These are phyloP conservation scores for Pungitius pungitius DNA, from an alignment of 2,113 vertebrate genomes.

Conservation along the genomic window DNA sequence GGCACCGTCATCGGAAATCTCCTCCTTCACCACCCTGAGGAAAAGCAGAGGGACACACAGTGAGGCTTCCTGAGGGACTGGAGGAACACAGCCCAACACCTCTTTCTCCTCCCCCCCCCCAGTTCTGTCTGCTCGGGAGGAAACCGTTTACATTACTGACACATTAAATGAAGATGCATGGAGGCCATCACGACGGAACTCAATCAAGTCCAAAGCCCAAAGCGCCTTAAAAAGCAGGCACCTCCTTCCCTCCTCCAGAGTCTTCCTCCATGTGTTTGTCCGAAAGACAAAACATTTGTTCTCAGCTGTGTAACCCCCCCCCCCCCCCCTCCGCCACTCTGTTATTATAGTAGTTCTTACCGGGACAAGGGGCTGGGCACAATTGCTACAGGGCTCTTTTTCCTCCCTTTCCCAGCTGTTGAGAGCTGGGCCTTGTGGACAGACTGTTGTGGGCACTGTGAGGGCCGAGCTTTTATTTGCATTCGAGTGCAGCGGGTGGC, in stretches of 20 bases:
- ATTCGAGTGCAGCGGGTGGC: constrained; percentile 20
- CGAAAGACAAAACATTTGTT: constrained; percentile 46
- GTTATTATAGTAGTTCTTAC: constrained; percentile 40
- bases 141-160: constrained; percentile 43
- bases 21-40: constrained; percentile 92
- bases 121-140: constrained; percentile 14
- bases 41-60: constrained; percentile 28
- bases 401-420: constrained; percentile 49
- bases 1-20: constrained; percentile 90
- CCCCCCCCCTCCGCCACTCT: constrained; percentile 22
- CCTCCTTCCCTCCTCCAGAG: constrained; percentile 5
- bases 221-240: constrained; percentile 29
- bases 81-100: no score
- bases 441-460: constrained; percentile 61
- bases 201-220: constrained; percentile 20
- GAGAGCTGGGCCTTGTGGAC: constrained; percentile 69
- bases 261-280: constrained; percentile 44
- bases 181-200: neutral
- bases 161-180: constrained; percentile 18
- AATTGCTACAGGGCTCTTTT: constrained; percentile 19
- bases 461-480: constrained; percentile 2
- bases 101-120: no score
- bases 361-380: constrained; percentile 22
- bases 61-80: no score
- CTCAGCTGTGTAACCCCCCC: constrained; percentile 24